Percentiles rank a stretch among this genome's conserved stretches.
These are phyloP conservation scores for Botia almorhae DNA, from an alignment of 2,797 vertebrate species.

Conservation along the genomic window DNA sequence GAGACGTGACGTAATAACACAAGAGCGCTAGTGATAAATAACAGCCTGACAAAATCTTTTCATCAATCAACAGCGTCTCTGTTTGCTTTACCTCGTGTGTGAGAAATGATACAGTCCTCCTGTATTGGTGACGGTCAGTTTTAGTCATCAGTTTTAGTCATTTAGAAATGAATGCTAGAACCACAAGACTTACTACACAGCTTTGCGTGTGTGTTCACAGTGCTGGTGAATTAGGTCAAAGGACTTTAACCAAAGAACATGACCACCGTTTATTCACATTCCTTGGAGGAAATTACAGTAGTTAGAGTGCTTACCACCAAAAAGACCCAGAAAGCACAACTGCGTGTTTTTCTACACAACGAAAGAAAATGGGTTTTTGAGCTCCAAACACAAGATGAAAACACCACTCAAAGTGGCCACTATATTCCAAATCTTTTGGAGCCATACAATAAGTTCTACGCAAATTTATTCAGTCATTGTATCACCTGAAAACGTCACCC, in stretches of 20 bases:
- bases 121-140: not conserved
- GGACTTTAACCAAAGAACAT: slow-evolving; percentile 22
- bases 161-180: slow-evolving; percentile 16
- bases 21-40: slow-evolving; percentile 29
- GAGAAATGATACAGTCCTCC: not conserved
- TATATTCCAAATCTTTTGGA: not conserved
- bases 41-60: slow-evolving; percentile 35
- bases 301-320: not conserved
- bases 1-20: slow-evolving; percentile 8
- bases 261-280: slow-evolving; percentile 18
- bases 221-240: slow-evolving; percentile 11
- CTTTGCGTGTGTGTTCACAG: not conserved
- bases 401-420: not conserved
- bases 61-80: slow-evolving; percentile 19
- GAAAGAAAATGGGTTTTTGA: not conserved
- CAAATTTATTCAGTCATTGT: not conserved
- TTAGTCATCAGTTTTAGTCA: slow-evolving; percentile 20
- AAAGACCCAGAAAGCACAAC: not conserved
- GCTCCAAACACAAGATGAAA: not conserved
- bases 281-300: not conserved
- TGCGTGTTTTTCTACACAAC: not conserved
- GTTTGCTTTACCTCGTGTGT: slow-evolving; percentile 18
- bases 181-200: slow-evolving; percentile 18
- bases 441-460: not conserved
- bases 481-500: not conserved